Base-by-base conservation (phyloP, 1,140 invertebrate species). In the Macrocentrus cingulum region DNA sequence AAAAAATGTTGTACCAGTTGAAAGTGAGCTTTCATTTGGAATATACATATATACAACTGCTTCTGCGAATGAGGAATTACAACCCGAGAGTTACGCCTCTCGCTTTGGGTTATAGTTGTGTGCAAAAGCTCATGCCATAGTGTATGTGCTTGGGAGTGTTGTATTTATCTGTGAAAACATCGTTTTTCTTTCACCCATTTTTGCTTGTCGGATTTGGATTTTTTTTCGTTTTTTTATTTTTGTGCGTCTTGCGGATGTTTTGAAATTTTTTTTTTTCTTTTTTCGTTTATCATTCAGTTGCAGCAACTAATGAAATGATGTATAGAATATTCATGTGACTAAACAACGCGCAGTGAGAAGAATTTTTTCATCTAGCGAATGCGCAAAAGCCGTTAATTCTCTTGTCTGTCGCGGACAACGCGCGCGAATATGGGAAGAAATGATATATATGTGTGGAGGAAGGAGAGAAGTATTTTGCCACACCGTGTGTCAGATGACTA, bases 81-180 rank as follows among this genome's bases (percentile, higher is more conserved):
- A 50, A 36, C 25, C 44, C 37, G 45, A 9, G 15, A 9, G 13
- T 32, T n/a, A 13, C 18, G n/a, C 29, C 48, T 5, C 22, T 32
- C 34, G 48, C 19, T 19, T 49, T n/a, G n/a, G n/a, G n/a, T n/a
- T n/a, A n/a, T n/a, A n/a, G n/a, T n/a, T n/a, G n/a, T n/a, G n/a
- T n/a, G n/a, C n/a, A n/a, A n/a, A n/a, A n/a, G n/a, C n/a, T n/a
- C n/a, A n/a, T n/a, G n/a, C n/a, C n/a, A n/a, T n/a, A n/a, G n/a
- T n/a, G n/a, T n/a, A n/a, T n/a, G n/a, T n/a, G 15, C n/a, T 25
- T 19, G 37, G 20, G 50, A 45, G 36, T 29, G 41, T 53, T 45
- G 49, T 57, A 44, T 61, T 61, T 54, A 57, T 50, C 42, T 34
- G 22, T 61, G 54, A 42, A 61, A 57, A 61, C 49, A 56, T 9